Evolutionary conservation across 92 coral and sea anemone genomes (phyloP).

Genomic region (Plumapathes pennacea): DNA sequence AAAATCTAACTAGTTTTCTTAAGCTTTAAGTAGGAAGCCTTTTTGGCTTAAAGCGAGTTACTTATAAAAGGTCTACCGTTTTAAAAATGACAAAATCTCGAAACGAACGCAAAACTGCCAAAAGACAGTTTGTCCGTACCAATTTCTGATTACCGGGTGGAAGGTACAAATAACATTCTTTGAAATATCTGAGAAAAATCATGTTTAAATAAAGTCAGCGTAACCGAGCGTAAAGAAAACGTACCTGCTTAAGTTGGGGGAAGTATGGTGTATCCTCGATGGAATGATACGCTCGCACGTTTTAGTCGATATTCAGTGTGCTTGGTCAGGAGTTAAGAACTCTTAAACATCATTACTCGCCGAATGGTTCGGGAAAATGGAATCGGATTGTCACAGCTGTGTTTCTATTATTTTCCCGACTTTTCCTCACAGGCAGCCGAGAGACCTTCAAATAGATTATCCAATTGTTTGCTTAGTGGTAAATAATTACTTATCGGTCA

Average conservation of each 20-base stretch:
- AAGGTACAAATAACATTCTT: too few species aligned
- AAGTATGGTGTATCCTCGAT: constrained; percentile 10
- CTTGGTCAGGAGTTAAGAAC: constrained; percentile 78
- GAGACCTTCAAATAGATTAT: constrained; percentile 71
- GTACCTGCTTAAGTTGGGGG: constrained; percentile 14
- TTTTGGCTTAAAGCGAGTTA: neutral
- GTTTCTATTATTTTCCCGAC: constrained; percentile 62
- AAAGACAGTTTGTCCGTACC: constrained; percentile 24
- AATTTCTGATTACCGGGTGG: too few species aligned
- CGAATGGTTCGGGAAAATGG: constrained; percentile 89
- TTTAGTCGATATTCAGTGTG: constrained; percentile 75
- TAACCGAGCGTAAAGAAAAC: constrained; percentile 8
- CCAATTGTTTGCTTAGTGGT: constrained; percentile 77
- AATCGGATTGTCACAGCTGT: constrained; percentile 86
- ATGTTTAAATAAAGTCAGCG: too few species aligned
- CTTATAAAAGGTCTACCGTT: constrained; percentile 47
- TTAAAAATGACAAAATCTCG: constrained; percentile 50
- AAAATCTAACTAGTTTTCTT: neutral
- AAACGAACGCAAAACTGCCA: constrained; percentile 8
- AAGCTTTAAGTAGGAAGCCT: neutral
- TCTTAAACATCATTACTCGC: constrained; percentile 98
- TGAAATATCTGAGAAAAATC: too few species aligned
- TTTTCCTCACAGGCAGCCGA: constrained; percentile 70
- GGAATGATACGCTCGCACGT: constrained; percentile 53
- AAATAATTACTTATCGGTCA: constrained; percentile 39